Evolutionary conservation across 1,140 invertebrate genomes (phyloP), one percentile per base, ranked within the genome.

Genomic region (Bombus impatiens): DNA sequence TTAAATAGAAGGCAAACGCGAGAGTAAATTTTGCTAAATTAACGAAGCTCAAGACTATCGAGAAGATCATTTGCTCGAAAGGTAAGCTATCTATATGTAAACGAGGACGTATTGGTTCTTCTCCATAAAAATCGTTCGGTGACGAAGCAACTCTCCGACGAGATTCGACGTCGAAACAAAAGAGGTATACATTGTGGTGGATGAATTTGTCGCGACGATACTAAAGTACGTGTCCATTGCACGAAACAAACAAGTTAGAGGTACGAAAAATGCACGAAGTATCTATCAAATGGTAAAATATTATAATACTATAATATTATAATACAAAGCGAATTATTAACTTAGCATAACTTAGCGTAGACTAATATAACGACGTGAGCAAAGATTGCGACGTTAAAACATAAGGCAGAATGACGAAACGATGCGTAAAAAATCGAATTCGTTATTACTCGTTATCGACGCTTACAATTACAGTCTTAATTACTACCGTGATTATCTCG

Each of bases 141-240:
- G 47, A 53, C 18, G 32, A 76, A 65, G 76, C 37, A 12, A 18
- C 12, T 28, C 10, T 0, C 5, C 25, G 10, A 13, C n/a, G 18
- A 32, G 12, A 75, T 77, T 81, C 72, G 37, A n/a, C 28, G 22
- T 47, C 12, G 59, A 75, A 75, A 68, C 82, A 35, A 53, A 22
- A 53, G 6, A 70, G 32, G n/a, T n/a, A 8, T 32, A 18, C 15
- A 1, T 57, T 28, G n/a, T 5, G 28, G 22, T 44, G 18, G 4
- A 28, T 12, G 37, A 37, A 22, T 13, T 53, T 18, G 12, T 65
- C 47, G 13, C 18, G 37, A 57, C 75, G 13, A 2, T 53, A 35
- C 57, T 35, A 5, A 71, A 35, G 40, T 47, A 32, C 25, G 32
- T 1, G 13, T 67, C 78, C 18, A 25, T 22, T 65, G 65, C 53